Evolutionary conservation across 2,113 vertebrate genomes (phyloP), one percentile per base, ranked within the genome.

Genomic region (Ameiurus melas): DNA sequence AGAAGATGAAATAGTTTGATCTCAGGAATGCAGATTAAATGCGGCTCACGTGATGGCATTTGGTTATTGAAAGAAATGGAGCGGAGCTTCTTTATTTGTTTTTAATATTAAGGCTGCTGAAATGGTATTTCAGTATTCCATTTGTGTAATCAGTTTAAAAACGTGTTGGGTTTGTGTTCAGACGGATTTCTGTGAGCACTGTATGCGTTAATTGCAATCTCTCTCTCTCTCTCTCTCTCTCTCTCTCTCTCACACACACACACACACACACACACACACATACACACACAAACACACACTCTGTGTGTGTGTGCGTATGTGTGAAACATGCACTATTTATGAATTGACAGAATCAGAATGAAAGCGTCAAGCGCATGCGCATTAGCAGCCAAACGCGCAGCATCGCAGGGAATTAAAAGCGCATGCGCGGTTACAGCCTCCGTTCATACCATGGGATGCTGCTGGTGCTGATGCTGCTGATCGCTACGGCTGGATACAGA

Each of bases 331-430:
- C 83, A 51, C 60, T 88, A 39, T 88, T 88, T 88, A 88, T 88
- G 87, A 88, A 91, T 91, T 88, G 90, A 86, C 85, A 88, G 70
- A 75, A n/a, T 55, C 43, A 85, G 87, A 85, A 78, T 78, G 68
- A 75, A 89, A 77, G 73, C 79, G 62, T 70, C 43, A 39, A 33
- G 30, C 71, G 57, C 85, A 78, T 51, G 92, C 90, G 78, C 71
- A 89, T 64, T 82, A 75, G 88, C 91, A 89, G 57, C 80, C 62
- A 85, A 79, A 90, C 92, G 89, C 90, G 92, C 90, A 89, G 92
- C 90, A 86, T 92, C 92, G 91, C 36, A 55, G 90, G 89, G 92
- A 94, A 93, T 93, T 93, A 83, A 95, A 93, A 92, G 94, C 95
- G 94, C 94, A 95, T 93, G 95, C 95, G 95, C 94, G 36, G 92